Conservation (phyloP, 2,888 invertebrate genomes). For the Scrobipalpa atriplicella region DNA sequence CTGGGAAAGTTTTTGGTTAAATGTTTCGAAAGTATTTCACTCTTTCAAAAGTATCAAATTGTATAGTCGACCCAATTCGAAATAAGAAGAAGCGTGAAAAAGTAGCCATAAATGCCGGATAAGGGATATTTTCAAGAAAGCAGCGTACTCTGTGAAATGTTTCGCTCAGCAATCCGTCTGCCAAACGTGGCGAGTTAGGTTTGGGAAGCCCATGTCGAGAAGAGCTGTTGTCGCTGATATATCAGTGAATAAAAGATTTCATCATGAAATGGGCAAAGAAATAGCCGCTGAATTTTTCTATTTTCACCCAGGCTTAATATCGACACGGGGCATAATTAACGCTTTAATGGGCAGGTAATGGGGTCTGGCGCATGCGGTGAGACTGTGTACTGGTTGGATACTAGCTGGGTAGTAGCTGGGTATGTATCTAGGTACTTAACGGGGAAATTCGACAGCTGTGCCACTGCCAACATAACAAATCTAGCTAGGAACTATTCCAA, state of each 20-base stretch:
- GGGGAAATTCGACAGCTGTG: background rate
- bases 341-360: constrained; percentile 27
- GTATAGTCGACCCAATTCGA: too few species aligned
- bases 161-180: too few species aligned
- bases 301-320: constrained; percentile 9
- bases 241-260: too few species aligned
- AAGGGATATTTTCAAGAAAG: too few species aligned
- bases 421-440: background rate
- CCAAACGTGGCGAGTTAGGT: too few species aligned
- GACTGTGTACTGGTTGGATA: constrained; percentile 13
- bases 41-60: too few species aligned
- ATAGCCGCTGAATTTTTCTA: background rate
- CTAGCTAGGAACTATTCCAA: too few species aligned
- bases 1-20: background rate
- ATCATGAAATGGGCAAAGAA: background rate
- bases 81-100: too few species aligned
- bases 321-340: constrained; percentile 26
- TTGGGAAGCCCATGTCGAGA: too few species aligned
- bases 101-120: too few species aligned
- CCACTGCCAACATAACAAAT: background rate
- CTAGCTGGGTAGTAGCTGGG: background rate
- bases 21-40: background rate
- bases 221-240: too few species aligned
- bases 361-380: constrained; percentile 13
- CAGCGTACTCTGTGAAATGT: too few species aligned